Evolutionary conservation across 2,888 invertebrate species (phyloP).

Genomic region (Hololepta plana): DNA sequence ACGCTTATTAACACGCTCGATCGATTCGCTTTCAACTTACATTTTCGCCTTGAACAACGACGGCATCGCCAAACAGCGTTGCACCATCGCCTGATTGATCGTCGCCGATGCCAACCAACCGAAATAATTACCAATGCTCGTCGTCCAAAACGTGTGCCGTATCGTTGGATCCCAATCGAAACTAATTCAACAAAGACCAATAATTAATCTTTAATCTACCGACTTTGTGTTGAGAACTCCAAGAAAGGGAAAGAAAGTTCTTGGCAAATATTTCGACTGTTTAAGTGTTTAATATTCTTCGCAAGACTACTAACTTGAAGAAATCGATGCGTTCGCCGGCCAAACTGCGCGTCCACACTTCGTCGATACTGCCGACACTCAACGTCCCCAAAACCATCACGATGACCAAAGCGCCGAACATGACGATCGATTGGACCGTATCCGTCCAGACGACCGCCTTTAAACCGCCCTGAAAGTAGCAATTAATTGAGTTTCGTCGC

Average conservation of each 20-base stretch:
- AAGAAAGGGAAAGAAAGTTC: no score
- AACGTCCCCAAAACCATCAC: conserved; percentile 47
- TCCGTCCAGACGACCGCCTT: conserved; percentile 73
- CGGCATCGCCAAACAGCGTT: conserved; percentile 62
- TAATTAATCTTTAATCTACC: neutral
- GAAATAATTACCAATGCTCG: conserved; percentile 59
- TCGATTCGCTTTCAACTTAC: conserved; percentile 29
- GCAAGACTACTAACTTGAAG: conserved; percentile 39
- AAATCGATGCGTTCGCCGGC: conserved; percentile 49
- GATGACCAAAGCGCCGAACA: conserved; percentile 50
- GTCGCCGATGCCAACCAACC: conserved; percentile 67
- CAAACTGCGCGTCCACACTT: conserved; percentile 40
- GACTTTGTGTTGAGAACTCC: no score
- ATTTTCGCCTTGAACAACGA: conserved; percentile 49
- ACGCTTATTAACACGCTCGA: neutral
- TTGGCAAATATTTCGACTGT: neutral
- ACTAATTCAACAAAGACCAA: conserved; percentile 31
- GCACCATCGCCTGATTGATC: conserved; percentile 77
- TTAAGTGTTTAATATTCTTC: neutral
- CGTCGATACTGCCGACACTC: conserved; percentile 41
- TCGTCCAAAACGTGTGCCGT: conserved; percentile 68
- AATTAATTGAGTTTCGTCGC: neutral
- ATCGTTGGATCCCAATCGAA: conserved; percentile 57
- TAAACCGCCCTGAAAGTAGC: conserved; percentile 43
- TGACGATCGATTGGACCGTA: conserved; percentile 53